phyloP scores from a whole-genome alignment of 2,797 vertebrate genomes.

The Kryptopterus vitreolus region DNA sequence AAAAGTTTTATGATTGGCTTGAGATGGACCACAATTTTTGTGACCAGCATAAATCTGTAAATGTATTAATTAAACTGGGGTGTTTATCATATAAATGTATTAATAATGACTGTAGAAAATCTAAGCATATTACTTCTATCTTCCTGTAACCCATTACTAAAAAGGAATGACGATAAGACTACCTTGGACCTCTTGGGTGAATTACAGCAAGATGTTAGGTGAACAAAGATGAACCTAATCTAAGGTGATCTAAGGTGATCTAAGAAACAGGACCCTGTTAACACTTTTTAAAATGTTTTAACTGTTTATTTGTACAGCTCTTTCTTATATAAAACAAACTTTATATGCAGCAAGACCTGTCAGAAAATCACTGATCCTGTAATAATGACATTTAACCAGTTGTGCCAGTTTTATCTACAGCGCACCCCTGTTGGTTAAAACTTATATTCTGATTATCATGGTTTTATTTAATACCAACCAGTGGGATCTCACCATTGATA shows the following conservation, averaged over 20 bases:
- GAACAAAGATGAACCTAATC: background rate
- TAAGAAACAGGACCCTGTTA: background rate
- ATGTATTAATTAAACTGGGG: background rate
- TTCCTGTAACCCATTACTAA: background rate
- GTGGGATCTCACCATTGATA: background rate
- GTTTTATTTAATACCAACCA: background rate
- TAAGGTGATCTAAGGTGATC: background rate
- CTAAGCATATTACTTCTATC: background rate
- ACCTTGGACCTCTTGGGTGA: background rate
- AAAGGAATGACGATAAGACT: background rate
- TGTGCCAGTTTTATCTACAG: background rate
- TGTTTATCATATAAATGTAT: background rate
- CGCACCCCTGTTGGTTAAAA: background rate
- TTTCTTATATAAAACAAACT: background rate
- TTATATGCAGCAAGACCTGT: background rate
- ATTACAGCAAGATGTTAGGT: background rate
- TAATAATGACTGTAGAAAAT: background rate
- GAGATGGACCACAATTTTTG: background rate
- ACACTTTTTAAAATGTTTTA: background rate
- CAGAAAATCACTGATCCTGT: background rate
- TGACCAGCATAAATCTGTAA: background rate
- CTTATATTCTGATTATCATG: background rate
- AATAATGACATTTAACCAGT: background rate
- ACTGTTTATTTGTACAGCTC: constrained; percentile 8
- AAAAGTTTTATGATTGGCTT: too few species aligned